Evolutionary conservation across 2,888 invertebrate species (phyloP).

Genomic region (Dichetophora obliterata): DNA sequence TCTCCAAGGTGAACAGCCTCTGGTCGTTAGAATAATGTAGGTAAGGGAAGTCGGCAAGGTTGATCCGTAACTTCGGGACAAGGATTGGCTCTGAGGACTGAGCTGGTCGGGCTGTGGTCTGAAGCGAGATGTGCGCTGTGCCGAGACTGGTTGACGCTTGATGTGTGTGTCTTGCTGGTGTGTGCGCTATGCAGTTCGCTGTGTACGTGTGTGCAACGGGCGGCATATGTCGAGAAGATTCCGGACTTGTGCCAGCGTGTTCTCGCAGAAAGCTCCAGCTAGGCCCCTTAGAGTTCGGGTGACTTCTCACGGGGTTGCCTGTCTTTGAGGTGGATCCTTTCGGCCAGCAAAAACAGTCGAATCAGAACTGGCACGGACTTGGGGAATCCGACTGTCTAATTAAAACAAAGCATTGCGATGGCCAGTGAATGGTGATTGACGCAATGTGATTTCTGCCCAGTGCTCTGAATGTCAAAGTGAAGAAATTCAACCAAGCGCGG

Average conservation of each 20-base stretch:
- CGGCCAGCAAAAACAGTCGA: slow-evolving; percentile 63
- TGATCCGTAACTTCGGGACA: slow-evolving; percentile 76
- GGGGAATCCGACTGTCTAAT: no score
- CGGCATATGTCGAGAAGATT: slow-evolving; percentile 47
- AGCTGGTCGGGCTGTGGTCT: slow-evolving; percentile 46
- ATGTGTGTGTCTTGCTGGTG: not conserved
- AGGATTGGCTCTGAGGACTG: slow-evolving; percentile 69
- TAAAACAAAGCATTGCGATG: slow-evolving; percentile 24
- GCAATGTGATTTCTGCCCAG: slow-evolving; percentile 40
- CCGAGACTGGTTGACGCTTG: not conserved
- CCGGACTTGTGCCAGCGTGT: not conserved
- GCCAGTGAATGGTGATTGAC: slow-evolving; percentile 46
- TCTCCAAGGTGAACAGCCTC: slow-evolving; percentile 81
- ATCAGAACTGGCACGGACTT: slow-evolving; percentile 75
- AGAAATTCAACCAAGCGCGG: no score
- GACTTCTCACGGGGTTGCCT: slow-evolving; percentile 43
- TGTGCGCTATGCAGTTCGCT: not conserved
- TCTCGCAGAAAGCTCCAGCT: slow-evolving; percentile 49
- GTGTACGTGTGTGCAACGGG: slow-evolving; percentile 56
- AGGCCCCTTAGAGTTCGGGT: slow-evolving; percentile 48
- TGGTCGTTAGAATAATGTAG: no score
- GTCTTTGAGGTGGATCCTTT: not conserved
- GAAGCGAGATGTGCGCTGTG: slow-evolving; percentile 51
- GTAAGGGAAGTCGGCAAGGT: no score
- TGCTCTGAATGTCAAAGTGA: slow-evolving; percentile 41